A percentile compares a stretch with the other conserved stretches of the same genome.
These are phyloP conservation scores for Epinotia nisella DNA, from an alignment of 2,888 invertebrate genomes.

Conservation along the genomic window DNA sequence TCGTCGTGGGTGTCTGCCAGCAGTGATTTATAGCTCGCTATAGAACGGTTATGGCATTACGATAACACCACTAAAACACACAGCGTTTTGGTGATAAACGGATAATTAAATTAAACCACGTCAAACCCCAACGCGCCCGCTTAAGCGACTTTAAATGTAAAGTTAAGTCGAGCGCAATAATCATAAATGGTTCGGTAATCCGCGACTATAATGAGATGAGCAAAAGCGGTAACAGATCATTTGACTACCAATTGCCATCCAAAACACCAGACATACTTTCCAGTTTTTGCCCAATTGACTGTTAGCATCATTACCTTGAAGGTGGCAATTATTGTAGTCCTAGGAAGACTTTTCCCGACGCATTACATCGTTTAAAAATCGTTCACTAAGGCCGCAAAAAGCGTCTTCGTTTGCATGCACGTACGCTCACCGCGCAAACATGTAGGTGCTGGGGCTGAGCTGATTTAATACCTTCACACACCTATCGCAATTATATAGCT, in stretches of 20 bases:
- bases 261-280: background rate
- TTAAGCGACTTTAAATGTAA: slow-evolving; percentile 28
- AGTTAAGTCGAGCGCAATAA: slow-evolving; percentile 18
- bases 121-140: slow-evolving; percentile 10
- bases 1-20: slow-evolving; percentile 76
- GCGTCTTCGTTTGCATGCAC: slow-evolving; percentile 38
- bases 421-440: slow-evolving; percentile 14
- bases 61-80: slow-evolving; percentile 62
- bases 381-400: slow-evolving; percentile 23
- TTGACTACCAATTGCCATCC: background rate
- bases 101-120: slow-evolving; percentile 37
- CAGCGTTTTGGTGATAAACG: slow-evolving; percentile 43
- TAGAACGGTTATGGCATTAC: slow-evolving; percentile 62
- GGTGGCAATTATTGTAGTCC: background rate
- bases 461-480: slow-evolving; percentile 17
- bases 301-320: background rate
- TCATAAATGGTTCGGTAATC: slow-evolving; percentile 30
- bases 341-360: background rate
- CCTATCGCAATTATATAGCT: slow-evolving; percentile 8
- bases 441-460: background rate
- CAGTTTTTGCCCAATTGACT: background rate
- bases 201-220: slow-evolving; percentile 18
- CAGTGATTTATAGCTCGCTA: slow-evolving; percentile 68
- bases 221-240: background rate
- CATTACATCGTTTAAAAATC: slow-evolving; percentile 13